Percentiles rank a stretch among this genome's conserved stretches.
These are phyloP conservation scores for Melanotaenia duboulayi DNA, from an alignment of 2,113 vertebrate genomes.

Conservation along the genomic window DNA sequence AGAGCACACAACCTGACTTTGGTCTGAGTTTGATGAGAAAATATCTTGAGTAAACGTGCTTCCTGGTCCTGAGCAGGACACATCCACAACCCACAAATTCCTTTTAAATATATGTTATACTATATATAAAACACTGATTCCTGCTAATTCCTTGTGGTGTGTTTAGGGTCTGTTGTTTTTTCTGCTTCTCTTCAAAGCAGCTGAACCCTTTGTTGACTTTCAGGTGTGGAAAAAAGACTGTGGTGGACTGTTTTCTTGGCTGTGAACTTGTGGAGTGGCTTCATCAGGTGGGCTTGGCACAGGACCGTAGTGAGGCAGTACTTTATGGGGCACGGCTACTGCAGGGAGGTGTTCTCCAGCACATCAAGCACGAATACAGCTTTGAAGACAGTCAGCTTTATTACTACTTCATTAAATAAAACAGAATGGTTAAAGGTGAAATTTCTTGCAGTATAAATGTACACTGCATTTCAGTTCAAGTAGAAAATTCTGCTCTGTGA, in stretches of 20 bases:
- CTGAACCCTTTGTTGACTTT: conserved; percentile 83
- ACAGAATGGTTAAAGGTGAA: neutral
- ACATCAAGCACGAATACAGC: conserved; percentile 86
- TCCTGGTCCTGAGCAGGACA: neutral
- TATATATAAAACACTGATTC: neutral
- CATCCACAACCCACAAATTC: neutral
- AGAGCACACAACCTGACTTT: conserved; percentile 32
- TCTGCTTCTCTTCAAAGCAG: conserved; percentile 59
- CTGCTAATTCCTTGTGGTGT: neutral
- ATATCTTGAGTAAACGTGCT: conserved; percentile 2
- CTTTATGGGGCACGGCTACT: conserved; percentile 88
- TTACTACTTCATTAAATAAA: conserved; percentile 83
- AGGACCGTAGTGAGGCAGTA: conserved; percentile 89
- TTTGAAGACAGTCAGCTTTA: conserved; percentile 90
- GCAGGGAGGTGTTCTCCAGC: conserved; percentile 88
- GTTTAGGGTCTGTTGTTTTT: conserved; percentile 4
- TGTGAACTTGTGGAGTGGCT: conserved; percentile 96
- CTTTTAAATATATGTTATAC: neutral
- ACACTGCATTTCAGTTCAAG: conserved; percentile 8
- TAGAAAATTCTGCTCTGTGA: neutral
- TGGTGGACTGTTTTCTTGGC: conserved; percentile 89
- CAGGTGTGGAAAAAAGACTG: conserved; percentile 83
- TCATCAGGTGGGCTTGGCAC: conserved; percentile 89
- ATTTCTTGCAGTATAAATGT: neutral
- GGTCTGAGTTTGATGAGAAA: neutral